Conservation (phyloP, 1,140 invertebrate genomes). For the Pachyrhynchus sulphureomaculatus region DNA sequence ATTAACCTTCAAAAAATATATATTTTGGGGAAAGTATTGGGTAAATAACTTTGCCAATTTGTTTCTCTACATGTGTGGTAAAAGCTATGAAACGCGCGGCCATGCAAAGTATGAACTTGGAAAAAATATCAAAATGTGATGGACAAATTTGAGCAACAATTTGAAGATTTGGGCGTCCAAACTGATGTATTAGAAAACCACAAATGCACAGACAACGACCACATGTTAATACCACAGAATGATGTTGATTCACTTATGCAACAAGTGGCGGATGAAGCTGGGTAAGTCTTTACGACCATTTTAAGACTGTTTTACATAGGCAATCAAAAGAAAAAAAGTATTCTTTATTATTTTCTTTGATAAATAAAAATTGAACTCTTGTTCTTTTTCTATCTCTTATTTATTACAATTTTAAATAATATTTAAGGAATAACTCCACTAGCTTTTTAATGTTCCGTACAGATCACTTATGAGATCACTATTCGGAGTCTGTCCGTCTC, state of each 20-base stretch:
- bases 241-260: constrained; percentile 95
- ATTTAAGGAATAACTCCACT: too few species aligned
- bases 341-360: too few species aligned
- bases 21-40: not conserved
- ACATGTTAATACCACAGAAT: constrained; percentile 92
- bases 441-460: too few species aligned
- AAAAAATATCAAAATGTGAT: constrained; percentile 97
- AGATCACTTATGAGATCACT: too few species aligned
- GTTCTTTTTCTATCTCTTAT: too few species aligned
- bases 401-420: too few species aligned
- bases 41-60: too few species aligned
- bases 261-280: constrained; percentile 98
- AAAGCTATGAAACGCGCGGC: constrained; percentile 99
- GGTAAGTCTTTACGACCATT: too few species aligned
- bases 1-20: not conserved
- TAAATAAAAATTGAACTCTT: too few species aligned
- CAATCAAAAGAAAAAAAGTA: too few species aligned
- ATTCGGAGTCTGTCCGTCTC: too few species aligned
- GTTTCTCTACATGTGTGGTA: constrained; percentile 75
- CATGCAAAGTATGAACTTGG: constrained; percentile 99
- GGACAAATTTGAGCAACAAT: constrained; percentile 99
- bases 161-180: constrained; percentile 99
- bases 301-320: too few species aligned
- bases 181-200: constrained; percentile 98
- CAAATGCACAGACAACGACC: constrained; percentile 98